Percentiles rank a stretch among this genome's conserved stretches.
Evolutionary conservation across 2,797 vertebrate genomes (phyloP).

Genomic region (Glyptemys insculpta): DNA sequence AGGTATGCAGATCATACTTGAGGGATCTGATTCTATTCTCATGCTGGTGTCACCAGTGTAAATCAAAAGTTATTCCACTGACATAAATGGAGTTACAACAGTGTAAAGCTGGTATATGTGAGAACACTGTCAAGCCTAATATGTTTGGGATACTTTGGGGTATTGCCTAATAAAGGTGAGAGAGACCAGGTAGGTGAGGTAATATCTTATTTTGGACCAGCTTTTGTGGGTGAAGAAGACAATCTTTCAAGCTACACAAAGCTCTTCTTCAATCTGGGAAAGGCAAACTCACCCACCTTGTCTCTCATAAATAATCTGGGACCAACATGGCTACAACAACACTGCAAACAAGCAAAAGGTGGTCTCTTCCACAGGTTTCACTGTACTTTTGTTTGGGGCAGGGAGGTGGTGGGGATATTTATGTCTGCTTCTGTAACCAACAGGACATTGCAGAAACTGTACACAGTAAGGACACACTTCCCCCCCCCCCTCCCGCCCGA

Average conservation of each 20-base stretch:
- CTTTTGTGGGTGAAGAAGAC: not conserved
- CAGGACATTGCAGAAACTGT: slow-evolving; percentile 20
- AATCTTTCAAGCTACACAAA: not conserved
- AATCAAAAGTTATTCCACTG: not conserved
- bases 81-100: rapidly evolving
- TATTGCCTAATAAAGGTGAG: not conserved
- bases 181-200: not conserved
- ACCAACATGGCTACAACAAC: not conserved
- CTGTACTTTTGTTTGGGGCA: slow-evolving; percentile 24
- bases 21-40: slow-evolving; percentile 25
- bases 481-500: not conserved
- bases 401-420: not conserved
- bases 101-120: not conserved
- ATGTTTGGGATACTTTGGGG: rapidly evolving
- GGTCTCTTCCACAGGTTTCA: slow-evolving; percentile 9
- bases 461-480: not conserved
- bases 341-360: not conserved
- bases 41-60: not conserved
- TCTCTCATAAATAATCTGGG: not conserved
- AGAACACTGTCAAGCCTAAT: not conserved
- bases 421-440: not conserved
- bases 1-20: not conserved
- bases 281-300: not conserved
- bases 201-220: not conserved
- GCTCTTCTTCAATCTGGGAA: not conserved